These are phyloP conservation scores for Drosophila virilis DNA, from an alignment of 1,140 invertebrate genomes.

Conservation along the genomic window DNA sequence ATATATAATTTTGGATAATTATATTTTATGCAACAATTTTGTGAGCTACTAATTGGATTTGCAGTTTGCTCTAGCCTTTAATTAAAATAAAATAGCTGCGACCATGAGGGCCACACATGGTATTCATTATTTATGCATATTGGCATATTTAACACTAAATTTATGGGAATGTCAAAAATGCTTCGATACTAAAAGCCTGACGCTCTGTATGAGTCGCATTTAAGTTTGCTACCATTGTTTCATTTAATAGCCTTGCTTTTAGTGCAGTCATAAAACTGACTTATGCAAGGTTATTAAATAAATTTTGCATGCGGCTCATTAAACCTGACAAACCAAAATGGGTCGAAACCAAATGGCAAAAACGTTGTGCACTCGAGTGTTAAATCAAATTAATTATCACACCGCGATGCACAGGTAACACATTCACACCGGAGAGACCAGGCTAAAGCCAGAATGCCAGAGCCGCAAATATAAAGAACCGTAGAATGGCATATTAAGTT, in stretches of 20 bases:
- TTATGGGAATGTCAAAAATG: not conserved
- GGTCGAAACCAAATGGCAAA: slow-evolving; percentile 23
- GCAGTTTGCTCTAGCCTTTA: not conserved
- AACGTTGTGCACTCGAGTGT: slow-evolving; percentile 43
- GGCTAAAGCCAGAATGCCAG: slow-evolving; percentile 6
- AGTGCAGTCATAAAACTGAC: slow-evolving; percentile 54
- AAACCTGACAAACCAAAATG: slow-evolving; percentile 51
- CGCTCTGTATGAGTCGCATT: not conserved
- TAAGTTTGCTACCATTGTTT: not conserved
- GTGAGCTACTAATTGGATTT: slow-evolving; percentile 2
- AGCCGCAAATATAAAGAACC: slow-evolving; percentile 27
- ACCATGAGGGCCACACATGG: not conserved
- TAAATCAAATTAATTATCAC: slow-evolving; percentile 66
- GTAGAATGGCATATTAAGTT: slow-evolving; percentile 2
- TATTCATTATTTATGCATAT: not conserved
- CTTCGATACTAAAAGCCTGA: not conserved
- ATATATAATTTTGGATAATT: not conserved
- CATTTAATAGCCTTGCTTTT: slow-evolving; percentile 48
- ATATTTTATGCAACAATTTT: not conserved
- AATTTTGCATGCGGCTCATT: slow-evolving; percentile 77
- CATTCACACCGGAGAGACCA: slow-evolving; percentile 46
- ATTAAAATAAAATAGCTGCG: not conserved
- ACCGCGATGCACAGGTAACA: slow-evolving; percentile 17
- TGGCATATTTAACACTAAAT: not conserved
- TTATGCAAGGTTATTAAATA: slow-evolving; percentile 75